Evolutionary conservation across 2,888 invertebrate species (phyloP).

Genomic region (Serripes groenlandicus): DNA sequence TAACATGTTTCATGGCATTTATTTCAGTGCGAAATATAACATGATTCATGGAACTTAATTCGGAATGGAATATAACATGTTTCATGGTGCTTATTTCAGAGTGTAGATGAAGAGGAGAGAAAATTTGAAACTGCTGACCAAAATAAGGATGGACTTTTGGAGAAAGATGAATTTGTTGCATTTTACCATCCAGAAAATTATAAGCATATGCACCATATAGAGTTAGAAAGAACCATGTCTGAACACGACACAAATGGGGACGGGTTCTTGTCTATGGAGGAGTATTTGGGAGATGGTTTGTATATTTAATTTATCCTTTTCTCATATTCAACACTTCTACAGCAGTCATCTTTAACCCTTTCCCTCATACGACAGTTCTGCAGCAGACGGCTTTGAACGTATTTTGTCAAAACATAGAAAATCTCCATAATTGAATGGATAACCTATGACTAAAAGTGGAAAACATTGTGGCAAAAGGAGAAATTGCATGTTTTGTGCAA

Average conservation of each 20-base stretch:
- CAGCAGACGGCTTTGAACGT: no score
- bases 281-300: conserved; percentile 88
- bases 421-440: no score
- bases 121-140: conserved; percentile 95
- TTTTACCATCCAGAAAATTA: conserved; percentile 98
- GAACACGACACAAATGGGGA: conserved; percentile 96
- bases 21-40: no score
- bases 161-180: conserved; percentile 92
- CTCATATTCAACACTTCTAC: no score
- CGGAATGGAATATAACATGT: no score
- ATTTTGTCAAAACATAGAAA: neutral
- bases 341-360: no score
- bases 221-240: conserved; percentile 89
- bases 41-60: no score
- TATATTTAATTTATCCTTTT: neutral
- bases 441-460: no score
- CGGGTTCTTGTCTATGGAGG: conserved; percentile 94
- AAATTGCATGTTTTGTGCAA: neutral
- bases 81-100: no score
- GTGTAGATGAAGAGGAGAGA: conserved; percentile 91
- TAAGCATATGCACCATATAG: conserved; percentile 90
- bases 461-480: conserved; percentile 7
- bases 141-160: conserved; percentile 92
- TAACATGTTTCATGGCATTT: no score
- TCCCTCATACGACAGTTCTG: neutral